Percentiles rank a stretch among this genome's conserved stretches.
These are phyloP conservation scores for Diorhabda carinulata DNA, from an alignment of 1,140 invertebrate genomes.

Conservation along the genomic window DNA sequence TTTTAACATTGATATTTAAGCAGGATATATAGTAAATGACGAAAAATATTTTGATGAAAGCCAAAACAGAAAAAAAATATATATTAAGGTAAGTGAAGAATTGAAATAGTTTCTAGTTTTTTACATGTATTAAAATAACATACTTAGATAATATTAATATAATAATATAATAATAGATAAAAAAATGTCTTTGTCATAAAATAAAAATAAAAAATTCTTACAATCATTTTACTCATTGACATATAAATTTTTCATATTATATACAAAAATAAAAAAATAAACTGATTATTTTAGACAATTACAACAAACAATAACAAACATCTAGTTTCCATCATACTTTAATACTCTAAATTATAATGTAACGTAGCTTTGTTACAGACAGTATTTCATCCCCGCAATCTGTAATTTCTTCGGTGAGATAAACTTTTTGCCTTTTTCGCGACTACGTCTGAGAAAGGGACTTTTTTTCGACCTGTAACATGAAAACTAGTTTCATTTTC, in stretches of 20 bases:
- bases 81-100: too few relatives aligned
- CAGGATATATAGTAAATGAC: too few relatives aligned
- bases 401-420: conserved; percentile 26
- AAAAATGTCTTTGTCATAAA: too few relatives aligned
- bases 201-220: neutral
- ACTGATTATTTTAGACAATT: neutral
- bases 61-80: too few relatives aligned
- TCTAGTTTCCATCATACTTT: neutral
- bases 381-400: conserved; percentile 24
- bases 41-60: too few relatives aligned
- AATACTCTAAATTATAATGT: neutral
- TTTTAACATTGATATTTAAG: too few relatives aligned
- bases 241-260: too few relatives aligned
- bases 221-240: too few relatives aligned
- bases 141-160: too few relatives aligned
- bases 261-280: neutral
- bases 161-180: too few relatives aligned
- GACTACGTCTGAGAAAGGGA: conserved; percentile 3
- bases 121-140: too few relatives aligned
- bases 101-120: too few relatives aligned
- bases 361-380: neutral
- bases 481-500: conserved; percentile 4
- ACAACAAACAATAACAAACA: neutral
- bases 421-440: conserved; percentile 24
- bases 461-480: conserved; percentile 13